Evolutionary conservation across 2,888 invertebrate genomes (phyloP), one percentile per base, ranked within the genome.

Genomic region (Sarcophaga caerulescens): DNA sequence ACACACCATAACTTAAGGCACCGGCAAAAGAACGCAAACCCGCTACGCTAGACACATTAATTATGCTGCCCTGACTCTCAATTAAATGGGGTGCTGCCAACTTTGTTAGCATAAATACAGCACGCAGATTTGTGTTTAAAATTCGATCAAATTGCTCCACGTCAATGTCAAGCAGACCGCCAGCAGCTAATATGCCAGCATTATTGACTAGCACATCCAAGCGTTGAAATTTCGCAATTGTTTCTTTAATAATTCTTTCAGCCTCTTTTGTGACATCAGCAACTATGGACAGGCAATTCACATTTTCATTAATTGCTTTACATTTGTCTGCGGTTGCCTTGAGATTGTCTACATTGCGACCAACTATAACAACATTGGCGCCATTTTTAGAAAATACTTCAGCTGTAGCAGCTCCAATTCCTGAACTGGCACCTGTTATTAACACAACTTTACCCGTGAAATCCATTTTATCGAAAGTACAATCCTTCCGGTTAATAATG

Each of bases 21-120:
- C 96, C 96, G 0, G 98, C 95, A 91, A 98, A 98, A 85, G 98
- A 95, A 92, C 98, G 94, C 19, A 97, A 90, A 8, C 99, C 99
- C 87, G 96, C 96, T 0, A 98, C 97, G 92, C 98, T 98, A 14
- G 98, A 98, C 0, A 99, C 97, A 93, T 99, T 99, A 0, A 99
- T 97, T 89, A 98, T 95, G 88, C 95, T 96, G 21, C 98, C 98
- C 92, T 97, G 96, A 0, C 95, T 95, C 93, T 95, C 94, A 4
- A 96, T 94, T 2, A 99, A 94, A 93, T 98, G 95, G 0, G 98
- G 98, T 0, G 96, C 95, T 17, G 97, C 97, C 77, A 98, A 92
- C 94, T 96, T 96, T 0, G 97, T 98, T 84, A 98, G 92, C 85
- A 96, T 94, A 90, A 96, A 96, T 0, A 96, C 94, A 0, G 95